Evolutionary conservation across 1,140 invertebrate species (phyloP).

Genomic region (Nasonia vitripennis): DNA sequence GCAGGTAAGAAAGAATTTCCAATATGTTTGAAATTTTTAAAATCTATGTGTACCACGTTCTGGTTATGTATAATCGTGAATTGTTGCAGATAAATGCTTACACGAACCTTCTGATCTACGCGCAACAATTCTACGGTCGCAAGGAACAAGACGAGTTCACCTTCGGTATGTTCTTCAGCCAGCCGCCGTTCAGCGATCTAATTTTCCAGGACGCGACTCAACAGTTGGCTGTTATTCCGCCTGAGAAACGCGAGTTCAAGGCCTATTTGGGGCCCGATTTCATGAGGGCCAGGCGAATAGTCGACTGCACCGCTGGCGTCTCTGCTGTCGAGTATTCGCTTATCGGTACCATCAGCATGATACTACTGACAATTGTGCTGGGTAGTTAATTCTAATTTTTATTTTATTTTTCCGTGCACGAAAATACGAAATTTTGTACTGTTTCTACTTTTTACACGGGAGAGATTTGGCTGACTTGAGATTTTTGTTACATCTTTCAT

Average conservation of each 20-base stretch:
- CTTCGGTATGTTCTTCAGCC: constrained; percentile 93
- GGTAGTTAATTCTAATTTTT: constrained; percentile 56
- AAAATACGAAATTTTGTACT: no score
- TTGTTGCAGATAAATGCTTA: constrained; percentile 81
- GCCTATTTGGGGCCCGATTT: constrained; percentile 85
- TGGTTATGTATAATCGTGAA: neutral
- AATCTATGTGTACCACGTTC: neutral
- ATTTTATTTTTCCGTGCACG: neutral
- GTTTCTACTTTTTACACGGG: neutral
- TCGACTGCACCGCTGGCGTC: constrained; percentile 83
- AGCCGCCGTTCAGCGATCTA: constrained; percentile 86
- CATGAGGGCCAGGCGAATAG: constrained; percentile 84
- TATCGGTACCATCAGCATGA: constrained; percentile 58
- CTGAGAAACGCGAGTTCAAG: constrained; percentile 79
- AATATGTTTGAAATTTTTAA: neutral
- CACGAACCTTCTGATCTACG: constrained; percentile 92
- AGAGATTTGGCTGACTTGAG: neutral
- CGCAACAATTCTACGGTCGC: constrained; percentile 92
- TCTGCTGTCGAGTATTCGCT: constrained; percentile 59
- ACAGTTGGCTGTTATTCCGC: constrained; percentile 83
- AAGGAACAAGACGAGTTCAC: constrained; percentile 91
- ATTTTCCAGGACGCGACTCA: constrained; percentile 95
- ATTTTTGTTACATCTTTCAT: neutral
- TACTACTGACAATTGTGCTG: constrained; percentile 56
- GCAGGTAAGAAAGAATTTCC: constrained; percentile 66